Conservation (phyloP, 2,888 invertebrate genomes). For the Hirtodrosophila trivittata region DNA sequence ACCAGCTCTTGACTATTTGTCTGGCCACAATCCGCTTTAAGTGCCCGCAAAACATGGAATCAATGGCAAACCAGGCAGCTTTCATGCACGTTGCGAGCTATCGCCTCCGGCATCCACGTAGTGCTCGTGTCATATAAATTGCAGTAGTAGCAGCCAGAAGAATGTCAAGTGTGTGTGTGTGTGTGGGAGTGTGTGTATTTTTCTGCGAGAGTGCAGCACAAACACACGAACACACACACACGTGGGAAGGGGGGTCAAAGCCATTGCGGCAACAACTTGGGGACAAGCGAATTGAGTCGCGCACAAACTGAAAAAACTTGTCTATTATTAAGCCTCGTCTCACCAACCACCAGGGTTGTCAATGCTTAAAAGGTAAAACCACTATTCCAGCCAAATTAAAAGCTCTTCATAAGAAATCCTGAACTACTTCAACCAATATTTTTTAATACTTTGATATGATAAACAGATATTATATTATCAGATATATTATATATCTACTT, state of each 20-base stretch:
- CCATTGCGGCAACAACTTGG: conserved; percentile 20
- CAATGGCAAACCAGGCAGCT: conserved; percentile 33
- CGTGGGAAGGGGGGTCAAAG: not conserved
- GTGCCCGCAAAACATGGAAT: conserved; percentile 37
- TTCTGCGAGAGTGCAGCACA: too few relatives aligned
- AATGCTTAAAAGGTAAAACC: not conserved
- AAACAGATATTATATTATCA: too few relatives aligned
- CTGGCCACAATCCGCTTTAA: conserved; percentile 12
- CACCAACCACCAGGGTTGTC: not conserved
- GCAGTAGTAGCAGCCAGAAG: conserved; percentile 30
- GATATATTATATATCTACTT: too few relatives aligned
- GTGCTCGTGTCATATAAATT: conserved; percentile 23
- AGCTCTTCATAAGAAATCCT: not conserved
- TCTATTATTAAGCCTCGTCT: conserved; percentile 16
- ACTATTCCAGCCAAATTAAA: too few relatives aligned
- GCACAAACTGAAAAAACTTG: conserved; percentile 6
- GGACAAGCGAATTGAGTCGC: conserved; percentile 17
- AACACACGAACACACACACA: too few relatives aligned
- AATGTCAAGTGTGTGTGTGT: conserved; percentile 36
- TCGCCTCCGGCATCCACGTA: conserved; percentile 6
- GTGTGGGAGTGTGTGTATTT: not conserved
- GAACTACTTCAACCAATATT: too few relatives aligned
- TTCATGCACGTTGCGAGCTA: conserved; percentile 18
- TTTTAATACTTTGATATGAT: too few relatives aligned
- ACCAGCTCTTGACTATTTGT: conserved; percentile 1